phyloP scores from a whole-genome alignment of 2,888 invertebrate species.

The Ormyrus rosae region DNA sequence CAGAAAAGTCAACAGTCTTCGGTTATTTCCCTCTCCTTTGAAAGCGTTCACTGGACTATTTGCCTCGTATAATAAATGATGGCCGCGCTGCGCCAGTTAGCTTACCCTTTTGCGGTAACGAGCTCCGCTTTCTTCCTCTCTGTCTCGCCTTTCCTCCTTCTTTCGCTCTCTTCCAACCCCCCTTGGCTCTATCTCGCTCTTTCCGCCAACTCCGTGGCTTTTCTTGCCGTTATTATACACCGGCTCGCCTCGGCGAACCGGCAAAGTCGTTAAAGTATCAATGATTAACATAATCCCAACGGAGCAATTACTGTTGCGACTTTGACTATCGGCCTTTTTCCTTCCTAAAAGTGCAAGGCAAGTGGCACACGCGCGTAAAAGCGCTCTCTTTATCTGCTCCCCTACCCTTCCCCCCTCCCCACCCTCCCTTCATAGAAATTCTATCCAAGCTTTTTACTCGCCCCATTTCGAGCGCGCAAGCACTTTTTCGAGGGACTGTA shows the following conservation, averaged over 20 bases:
- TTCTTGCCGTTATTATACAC: slow-evolving; percentile 49
- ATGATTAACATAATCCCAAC: slow-evolving; percentile 58
- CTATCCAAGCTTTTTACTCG: slow-evolving; percentile 46
- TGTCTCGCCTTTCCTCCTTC: not conserved
- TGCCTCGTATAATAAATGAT: slow-evolving; percentile 47
- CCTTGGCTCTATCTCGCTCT: not conserved
- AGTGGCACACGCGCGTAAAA: slow-evolving; percentile 50
- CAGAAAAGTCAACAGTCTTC: slow-evolving; percentile 34
- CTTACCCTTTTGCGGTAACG: slow-evolving; percentile 47
- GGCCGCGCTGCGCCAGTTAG: slow-evolving; percentile 31
- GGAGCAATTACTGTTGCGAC: slow-evolving; percentile 55
- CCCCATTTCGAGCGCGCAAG: slow-evolving; percentile 46
- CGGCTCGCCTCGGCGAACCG: slow-evolving; percentile 14
- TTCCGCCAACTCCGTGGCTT: slow-evolving; percentile 45
- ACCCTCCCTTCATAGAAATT: slow-evolving; percentile 43
- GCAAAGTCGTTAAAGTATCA: slow-evolving; percentile 57
- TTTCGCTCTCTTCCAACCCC: not conserved
- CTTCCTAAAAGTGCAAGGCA: slow-evolving; percentile 45
- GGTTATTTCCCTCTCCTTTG: slow-evolving; percentile 40
- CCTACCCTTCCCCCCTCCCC: not conserved
- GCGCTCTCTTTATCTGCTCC: slow-evolving; percentile 1
- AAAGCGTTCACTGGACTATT: slow-evolving; percentile 38
- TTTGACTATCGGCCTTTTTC: slow-evolving; percentile 37
- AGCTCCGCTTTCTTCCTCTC: slow-evolving; percentile 39
- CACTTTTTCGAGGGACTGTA: slow-evolving; percentile 43